Evolutionary conservation across 2,888 invertebrate species (phyloP).

Genomic region (Spilarctia lutea): DNA sequence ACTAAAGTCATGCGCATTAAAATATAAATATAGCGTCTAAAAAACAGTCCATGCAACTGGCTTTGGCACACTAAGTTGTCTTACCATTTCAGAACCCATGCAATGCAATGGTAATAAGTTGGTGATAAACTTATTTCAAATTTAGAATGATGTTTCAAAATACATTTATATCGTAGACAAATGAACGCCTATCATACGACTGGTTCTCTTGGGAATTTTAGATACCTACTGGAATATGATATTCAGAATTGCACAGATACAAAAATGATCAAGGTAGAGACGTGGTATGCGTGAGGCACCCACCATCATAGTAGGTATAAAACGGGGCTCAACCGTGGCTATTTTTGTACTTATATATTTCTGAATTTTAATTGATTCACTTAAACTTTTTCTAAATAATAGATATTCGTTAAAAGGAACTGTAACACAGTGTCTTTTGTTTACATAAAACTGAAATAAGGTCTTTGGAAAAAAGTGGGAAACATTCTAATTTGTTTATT

Average conservation of each 20-base stretch:
- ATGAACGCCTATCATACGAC: not conserved
- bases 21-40: not conserved
- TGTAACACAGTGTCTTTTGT: not conserved
- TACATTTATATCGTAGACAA: not conserved
- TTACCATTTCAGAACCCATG: not conserved
- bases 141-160: not conserved
- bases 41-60: not conserved
- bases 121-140: no score
- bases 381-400: no score
- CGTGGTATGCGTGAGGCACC: no score
- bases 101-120: not conserved
- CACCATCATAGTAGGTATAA: no score
- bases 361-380: no score
- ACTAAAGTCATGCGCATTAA: not conserved
- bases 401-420: not conserved
- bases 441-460: not conserved
- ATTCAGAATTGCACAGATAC: no score
- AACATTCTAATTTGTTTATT: conserved; percentile 23
- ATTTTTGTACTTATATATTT: no score
- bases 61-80: not conserved
- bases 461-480: conserved; percentile 18
- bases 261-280: no score
- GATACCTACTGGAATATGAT: no score
- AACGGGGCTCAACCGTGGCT: no score
- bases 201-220: not conserved